Percentiles rank a stretch among this genome's conserved stretches.
Evolutionary conservation across 1,140 invertebrate genomes (phyloP).

Genomic region (Maconellicoccus hirsutus): DNA sequence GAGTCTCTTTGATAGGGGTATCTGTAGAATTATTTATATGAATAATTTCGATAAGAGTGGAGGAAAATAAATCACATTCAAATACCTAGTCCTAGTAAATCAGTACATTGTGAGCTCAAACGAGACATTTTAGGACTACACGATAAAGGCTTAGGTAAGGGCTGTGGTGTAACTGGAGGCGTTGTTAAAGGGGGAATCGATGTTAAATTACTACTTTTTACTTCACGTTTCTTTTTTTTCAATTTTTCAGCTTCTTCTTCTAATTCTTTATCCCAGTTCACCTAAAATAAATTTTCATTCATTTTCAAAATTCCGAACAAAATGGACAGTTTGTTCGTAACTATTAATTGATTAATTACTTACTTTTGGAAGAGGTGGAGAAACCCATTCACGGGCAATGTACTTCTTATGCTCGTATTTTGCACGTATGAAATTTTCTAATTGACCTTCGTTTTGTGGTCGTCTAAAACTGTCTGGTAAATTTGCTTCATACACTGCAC

Average conservation of each 20-base stretch:
- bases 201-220: conserved; percentile 25
- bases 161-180: conserved; percentile 35
- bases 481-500: conserved; percentile 95
- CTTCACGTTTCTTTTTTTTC: conserved; percentile 51
- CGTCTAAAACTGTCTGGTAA: conserved; percentile 86
- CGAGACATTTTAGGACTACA: conserved; percentile 57
- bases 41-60: not conserved
- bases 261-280: conserved; percentile 67
- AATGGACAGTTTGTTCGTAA: too few relatives aligned
- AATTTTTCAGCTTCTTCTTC: conserved; percentile 75
- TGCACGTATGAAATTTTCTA: conserved; percentile 89
- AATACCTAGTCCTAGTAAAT: conserved; percentile 50
- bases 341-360: conserved; percentile 31
- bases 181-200: conserved; percentile 16
- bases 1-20: conserved; percentile 23
- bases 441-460: conserved; percentile 84
- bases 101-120: conserved; percentile 34
- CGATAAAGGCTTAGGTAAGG: conserved; percentile 41
- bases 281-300: conserved; percentile 31
- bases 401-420: conserved; percentile 99
- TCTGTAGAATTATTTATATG: conserved; percentile 20
- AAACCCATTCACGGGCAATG: conserved; percentile 92
- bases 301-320: too few relatives aligned
- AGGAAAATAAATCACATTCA: conserved; percentile 14
- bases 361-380: conserved; percentile 67